phyloP scores from a whole-genome alignment of 2,888 invertebrate genomes.

The Drosophila anomalata region DNA sequence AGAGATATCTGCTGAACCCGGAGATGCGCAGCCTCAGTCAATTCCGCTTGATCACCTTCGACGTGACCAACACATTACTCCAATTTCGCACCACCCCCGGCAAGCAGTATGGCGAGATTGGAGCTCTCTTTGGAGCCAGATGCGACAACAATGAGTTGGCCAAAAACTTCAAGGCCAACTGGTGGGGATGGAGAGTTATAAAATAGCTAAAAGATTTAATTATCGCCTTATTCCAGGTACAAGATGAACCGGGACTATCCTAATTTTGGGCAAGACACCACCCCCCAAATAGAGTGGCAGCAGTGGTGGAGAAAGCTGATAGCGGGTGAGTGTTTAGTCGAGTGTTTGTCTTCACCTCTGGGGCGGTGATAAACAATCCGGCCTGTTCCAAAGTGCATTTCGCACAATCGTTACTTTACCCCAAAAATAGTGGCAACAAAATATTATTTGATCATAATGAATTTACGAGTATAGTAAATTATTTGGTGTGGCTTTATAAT shows the following conservation, averaged over 20 bases:
- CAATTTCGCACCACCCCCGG: slow-evolving; percentile 89
- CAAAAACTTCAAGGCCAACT: slow-evolving; percentile 87
- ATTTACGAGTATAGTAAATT: slow-evolving; percentile 2
- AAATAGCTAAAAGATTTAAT: background rate
- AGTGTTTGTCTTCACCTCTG: slow-evolving; percentile 26
- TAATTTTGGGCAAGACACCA: slow-evolving; percentile 89
- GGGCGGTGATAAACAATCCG: slow-evolving; percentile 27
- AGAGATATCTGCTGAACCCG: slow-evolving; percentile 4
- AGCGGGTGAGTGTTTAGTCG: slow-evolving; percentile 68
- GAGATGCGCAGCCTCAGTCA: slow-evolving; percentile 80
- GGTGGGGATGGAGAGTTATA: slow-evolving; percentile 80
- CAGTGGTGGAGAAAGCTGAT: slow-evolving; percentile 91
- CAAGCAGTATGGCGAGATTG: slow-evolving; percentile 90
- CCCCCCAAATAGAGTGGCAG: slow-evolving; percentile 88
- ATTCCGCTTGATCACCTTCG: slow-evolving; percentile 90
- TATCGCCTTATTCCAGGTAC: slow-evolving; percentile 63
- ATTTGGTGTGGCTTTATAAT: background rate
- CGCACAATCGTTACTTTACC: slow-evolving; percentile 5
- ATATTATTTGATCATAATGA: slow-evolving; percentile 3
- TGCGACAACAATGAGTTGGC: slow-evolving; percentile 86
- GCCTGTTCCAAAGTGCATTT: slow-evolving; percentile 36
- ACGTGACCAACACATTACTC: slow-evolving; percentile 93
- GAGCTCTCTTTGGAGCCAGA: slow-evolving; percentile 88
- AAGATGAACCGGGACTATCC: slow-evolving; percentile 89
- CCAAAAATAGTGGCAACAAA: background rate